phyloP scores from a whole-genome alignment of 2,888 invertebrate species.

The Drosophila robusta region DNA sequence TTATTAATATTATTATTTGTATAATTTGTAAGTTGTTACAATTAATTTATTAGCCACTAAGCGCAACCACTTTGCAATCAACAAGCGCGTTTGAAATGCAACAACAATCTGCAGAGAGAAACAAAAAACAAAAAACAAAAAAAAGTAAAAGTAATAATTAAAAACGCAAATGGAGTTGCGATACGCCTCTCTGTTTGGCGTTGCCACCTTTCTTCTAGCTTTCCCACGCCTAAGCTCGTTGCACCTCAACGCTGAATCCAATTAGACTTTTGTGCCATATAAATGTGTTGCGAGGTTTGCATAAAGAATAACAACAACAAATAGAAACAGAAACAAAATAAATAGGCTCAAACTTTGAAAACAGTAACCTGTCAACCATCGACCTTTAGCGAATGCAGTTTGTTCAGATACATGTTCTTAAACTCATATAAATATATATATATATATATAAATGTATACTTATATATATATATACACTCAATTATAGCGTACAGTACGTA shows the following conservation, averaged over 20 bases:
- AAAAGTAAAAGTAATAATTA: constrained; percentile 4
- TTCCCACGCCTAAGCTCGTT: constrained; percentile 35
- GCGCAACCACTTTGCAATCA: constrained; percentile 60
- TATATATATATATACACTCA: constrained; percentile 28
- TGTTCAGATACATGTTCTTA: constrained; percentile 54
- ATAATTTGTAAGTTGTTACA: constrained; percentile 74
- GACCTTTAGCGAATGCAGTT: constrained; percentile 36
- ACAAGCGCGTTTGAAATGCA: constrained; percentile 42
- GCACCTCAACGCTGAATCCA: constrained; percentile 65
- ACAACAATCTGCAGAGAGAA: constrained; percentile 23
- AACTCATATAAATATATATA: constrained; percentile 37
- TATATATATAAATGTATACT: too few species aligned
- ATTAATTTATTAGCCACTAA: constrained; percentile 71
- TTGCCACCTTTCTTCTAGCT: constrained; percentile 43
- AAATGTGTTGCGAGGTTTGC: constrained; percentile 63
- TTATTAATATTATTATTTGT: constrained; percentile 67
- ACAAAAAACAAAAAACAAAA: constrained; percentile 2
- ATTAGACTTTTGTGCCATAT: constrained; percentile 77
- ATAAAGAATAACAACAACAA: constrained; percentile 26
- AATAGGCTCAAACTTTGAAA: constrained; percentile 49
- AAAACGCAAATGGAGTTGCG: constrained; percentile 28
- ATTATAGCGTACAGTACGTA: constrained; percentile 36
- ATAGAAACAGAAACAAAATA: constrained; percentile 15
- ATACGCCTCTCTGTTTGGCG: constrained; percentile 45
- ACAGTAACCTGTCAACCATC: constrained; percentile 16